phyloP scores from a whole-genome alignment of 1,140 invertebrate genomes.

The Drusus annulatus region DNA sequence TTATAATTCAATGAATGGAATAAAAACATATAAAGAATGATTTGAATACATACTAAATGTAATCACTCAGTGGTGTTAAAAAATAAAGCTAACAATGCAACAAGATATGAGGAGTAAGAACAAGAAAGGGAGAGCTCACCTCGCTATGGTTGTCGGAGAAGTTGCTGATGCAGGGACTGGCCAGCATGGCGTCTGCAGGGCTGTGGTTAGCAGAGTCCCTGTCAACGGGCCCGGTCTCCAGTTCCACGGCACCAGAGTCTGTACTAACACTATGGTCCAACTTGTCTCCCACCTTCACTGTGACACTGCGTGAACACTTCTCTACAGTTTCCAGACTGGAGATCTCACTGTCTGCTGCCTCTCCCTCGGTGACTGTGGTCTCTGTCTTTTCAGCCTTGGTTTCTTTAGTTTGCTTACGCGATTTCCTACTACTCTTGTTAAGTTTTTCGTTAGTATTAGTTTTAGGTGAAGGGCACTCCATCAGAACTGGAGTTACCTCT shows the following conservation, averaged over 20 bases:
- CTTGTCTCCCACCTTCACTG: conserved; percentile 61
- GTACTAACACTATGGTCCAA: conserved; percentile 64
- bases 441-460: background rate
- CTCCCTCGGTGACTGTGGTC: background rate
- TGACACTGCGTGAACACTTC: conserved; percentile 38
- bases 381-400: conserved; percentile 24
- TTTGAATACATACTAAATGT: no score
- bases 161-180: conserved; percentile 76
- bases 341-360: background rate
- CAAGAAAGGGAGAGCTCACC: no score
- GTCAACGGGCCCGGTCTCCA: conserved; percentile 70
- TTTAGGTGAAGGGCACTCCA: conserved; percentile 23
- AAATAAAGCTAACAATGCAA: no score
- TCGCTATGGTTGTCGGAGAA: conserved; percentile 80
- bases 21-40: background rate
- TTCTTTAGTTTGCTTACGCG: conserved; percentile 33
- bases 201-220: conserved; percentile 80
- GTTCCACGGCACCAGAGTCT: conserved; percentile 63
- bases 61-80: no score
- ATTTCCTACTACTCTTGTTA: conserved; percentile 37
- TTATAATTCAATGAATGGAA: background rate
- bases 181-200: conserved; percentile 76
- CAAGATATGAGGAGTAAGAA: no score
- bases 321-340: background rate
- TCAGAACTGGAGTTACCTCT: background rate